Base-by-base conservation (phyloP, 2,888 invertebrate species). In the Metellina segmentata region DNA sequence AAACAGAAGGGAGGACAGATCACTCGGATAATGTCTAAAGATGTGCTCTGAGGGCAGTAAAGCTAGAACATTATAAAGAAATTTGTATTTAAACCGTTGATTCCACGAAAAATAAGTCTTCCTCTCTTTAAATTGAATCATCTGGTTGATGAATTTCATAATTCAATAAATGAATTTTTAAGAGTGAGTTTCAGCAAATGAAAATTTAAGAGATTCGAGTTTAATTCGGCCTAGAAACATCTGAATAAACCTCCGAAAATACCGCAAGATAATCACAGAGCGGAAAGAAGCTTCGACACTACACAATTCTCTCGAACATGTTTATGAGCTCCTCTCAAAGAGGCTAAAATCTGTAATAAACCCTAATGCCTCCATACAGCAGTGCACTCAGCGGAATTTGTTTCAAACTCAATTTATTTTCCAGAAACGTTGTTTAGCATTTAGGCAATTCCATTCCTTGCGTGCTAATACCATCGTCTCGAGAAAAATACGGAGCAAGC, bases 401-500 rank as follows among this genome's bases (percentile, higher is more conserved):
- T 61, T 61, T 61, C 61, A 61, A 61, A 61, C 61, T 16, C 61
- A 61, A 61, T 61, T 61, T 61, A 61, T 61, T 16, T 74, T 74
- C 20, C 7, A 48, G 11, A 77, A 77, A 7, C 19, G 19, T 20
- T 5, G 49, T 13, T 19, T 19, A 81, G 20, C 72, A 20, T 13
- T 34, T 52, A 52, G 53, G 51, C 53, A 19, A 16, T 61, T 51
- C 19, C 74, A 61, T 85, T 34, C 34, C 34, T 34, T 34, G 4
- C 34, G 34, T 34, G 34, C 34, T 52, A 78, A 74, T 52, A 19
- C 20, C 72, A 49, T 6, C n/a, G 19, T 78, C n/a, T 52, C 51
- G 9, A 51, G 61, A 20, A 82, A 82, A 82, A 81, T 69, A 69
- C 70, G 75, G 34, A 61, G 53, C 61, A 70, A 74, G 20, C 85